Evolutionary conservation across 2,797 vertebrate genomes (phyloP), one percentile per base, ranked within the genome.

Genomic region (Acrocephalus scirpaceus): DNA sequence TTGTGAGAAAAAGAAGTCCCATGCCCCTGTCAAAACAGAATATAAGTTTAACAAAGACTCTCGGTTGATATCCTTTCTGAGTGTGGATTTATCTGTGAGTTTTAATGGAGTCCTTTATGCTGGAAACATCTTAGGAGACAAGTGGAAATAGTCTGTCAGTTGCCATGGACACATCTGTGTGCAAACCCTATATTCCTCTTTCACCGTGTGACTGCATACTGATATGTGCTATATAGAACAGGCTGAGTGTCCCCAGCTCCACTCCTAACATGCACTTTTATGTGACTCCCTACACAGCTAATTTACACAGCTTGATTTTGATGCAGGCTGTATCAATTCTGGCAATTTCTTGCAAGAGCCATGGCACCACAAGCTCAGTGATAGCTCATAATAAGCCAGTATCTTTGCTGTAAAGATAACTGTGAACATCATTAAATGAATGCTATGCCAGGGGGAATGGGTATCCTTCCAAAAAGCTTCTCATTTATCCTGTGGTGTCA

Each of bases 61-160:
- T 50, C 58, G 13, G 14, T 4, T 70, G 27, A 16, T 84, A 22
- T n/a, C 82, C 44, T 53, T 82, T 66, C 77, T 21, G 38, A 69
- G 34, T 1, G 1, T 79, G 58, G n/a, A 50, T 95, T 91, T 93
- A 58, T 74, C 34, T 50, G 26, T 64, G 47, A 77, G 27, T 34
- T 88, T 83, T 88, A 92, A 87, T n/a, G 34, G 62, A 60, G 38
- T 40, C 47, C 62, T 86, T 87, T 66, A 19, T 73, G 65, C 69
- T 93, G 45, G 61, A 72, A 92, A 69, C 19, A 58, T 75, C 38
- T 93, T 66, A 94, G 74, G 67, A 94, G 90, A 84, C 90, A 94
- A 96, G n/a, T 92, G 89, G 86, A 95, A 96, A 97, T 94, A 93
- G 90, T 81, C 91, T 97, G 77, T 85, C 94, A 77, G 96, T 97